phyloP scores from a whole-genome alignment of 2,113 vertebrate genomes.

The Aphyosemion australe region DNA sequence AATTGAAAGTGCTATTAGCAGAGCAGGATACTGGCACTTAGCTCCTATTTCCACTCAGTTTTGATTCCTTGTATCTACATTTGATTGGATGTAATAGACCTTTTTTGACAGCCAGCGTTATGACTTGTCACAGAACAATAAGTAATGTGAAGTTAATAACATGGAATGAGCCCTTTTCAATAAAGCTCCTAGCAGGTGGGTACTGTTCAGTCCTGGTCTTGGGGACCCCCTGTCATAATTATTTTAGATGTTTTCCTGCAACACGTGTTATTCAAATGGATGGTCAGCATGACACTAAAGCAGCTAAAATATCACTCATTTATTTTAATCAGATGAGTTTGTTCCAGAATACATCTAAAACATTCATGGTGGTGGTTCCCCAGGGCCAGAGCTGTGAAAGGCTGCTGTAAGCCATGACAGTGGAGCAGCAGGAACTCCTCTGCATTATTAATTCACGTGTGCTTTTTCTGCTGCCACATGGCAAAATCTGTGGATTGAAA shows the following conservation, averaged over 20 bases:
- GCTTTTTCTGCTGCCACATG: neutral
- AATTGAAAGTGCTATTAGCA: neutral
- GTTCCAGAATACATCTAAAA: neutral
- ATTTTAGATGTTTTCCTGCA: neutral
- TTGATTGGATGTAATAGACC: slow-evolving; percentile 3
- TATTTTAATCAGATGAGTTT: slow-evolving; percentile 6
- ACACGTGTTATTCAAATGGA: neutral
- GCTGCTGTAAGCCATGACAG: neutral
- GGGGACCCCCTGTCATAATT: slow-evolving; percentile 3
- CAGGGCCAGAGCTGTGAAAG: neutral
- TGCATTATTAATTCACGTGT: neutral
- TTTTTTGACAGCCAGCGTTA: neutral
- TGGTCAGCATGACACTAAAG: neutral
- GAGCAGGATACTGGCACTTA: neutral
- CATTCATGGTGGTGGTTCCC: neutral
- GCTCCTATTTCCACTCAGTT: neutral
- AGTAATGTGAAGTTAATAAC: neutral
- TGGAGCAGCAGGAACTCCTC: neutral
- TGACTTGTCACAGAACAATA: neutral
- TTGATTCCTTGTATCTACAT: neutral
- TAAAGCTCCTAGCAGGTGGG: neutral
- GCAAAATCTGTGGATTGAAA: neutral
- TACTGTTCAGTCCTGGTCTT: neutral
- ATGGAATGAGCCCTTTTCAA: neutral
- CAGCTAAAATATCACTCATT: neutral